phyloP scores from a whole-genome alignment of 2,888 invertebrate species.

The Chorisops tibialis region DNA sequence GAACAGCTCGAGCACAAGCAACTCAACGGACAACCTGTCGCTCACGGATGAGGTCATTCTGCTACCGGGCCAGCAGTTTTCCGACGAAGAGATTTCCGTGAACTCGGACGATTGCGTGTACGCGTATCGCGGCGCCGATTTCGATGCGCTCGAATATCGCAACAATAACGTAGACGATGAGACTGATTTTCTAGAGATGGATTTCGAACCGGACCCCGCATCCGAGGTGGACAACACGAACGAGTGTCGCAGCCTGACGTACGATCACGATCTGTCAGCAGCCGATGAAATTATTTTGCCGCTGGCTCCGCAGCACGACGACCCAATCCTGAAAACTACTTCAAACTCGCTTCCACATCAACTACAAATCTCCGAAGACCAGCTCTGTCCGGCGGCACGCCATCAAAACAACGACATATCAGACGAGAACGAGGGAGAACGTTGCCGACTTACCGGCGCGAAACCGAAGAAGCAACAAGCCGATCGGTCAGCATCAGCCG shows the following conservation, averaged over 20 bases:
- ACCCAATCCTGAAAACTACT: not conserved
- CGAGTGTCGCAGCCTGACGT: conserved; percentile 3
- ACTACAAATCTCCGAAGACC: not conserved
- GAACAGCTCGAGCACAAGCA: conserved; percentile 45
- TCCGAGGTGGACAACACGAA: conserved; percentile 45
- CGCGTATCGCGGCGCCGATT: conserved; percentile 49
- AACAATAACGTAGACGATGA: conserved; percentile 43
- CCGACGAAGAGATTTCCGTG: conserved; percentile 47
- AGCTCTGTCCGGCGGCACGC: not conserved
- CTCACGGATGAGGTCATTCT: conserved; percentile 44
- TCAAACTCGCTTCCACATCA: not conserved
- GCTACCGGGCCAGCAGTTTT: conserved; percentile 38
- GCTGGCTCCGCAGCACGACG: not conserved
- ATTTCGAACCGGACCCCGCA: conserved; percentile 51
- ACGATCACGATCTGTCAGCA: not conserved
- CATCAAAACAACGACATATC: conserved; percentile 14
- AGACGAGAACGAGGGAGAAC: not conserved
- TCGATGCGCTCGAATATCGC: conserved; percentile 42
- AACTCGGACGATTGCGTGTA: conserved; percentile 52
- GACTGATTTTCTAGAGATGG: conserved; percentile 52
- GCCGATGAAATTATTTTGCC: conserved; percentile 5
- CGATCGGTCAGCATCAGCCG: not conserved
- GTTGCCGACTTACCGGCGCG: conserved; percentile 40
- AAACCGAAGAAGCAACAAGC: conserved; percentile 42
- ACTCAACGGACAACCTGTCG: conserved; percentile 51